Percentiles rank a stretch among this genome's conserved stretches.
Evolutionary conservation across 2,113 vertebrate species (phyloP).

Genomic region (Tyto alba): DNA sequence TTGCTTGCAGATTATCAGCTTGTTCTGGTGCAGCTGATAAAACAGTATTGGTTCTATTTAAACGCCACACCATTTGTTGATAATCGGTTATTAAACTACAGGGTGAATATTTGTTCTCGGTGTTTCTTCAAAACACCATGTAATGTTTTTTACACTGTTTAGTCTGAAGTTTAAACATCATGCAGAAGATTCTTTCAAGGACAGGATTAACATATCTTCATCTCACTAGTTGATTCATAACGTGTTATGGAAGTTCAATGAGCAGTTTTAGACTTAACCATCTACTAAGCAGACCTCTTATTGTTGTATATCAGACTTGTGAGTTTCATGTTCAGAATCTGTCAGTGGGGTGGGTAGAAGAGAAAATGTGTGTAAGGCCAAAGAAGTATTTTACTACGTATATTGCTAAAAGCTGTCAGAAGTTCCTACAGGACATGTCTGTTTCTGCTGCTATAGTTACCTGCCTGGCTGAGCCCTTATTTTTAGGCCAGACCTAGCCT

Average conservation of each 20-base stretch:
- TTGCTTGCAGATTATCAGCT: not conserved
- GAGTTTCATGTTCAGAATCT: not conserved
- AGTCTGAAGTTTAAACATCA: not conserved
- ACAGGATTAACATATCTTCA: not conserved
- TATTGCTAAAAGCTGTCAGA: not conserved
- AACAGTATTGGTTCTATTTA: not conserved
- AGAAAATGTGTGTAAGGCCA: not conserved
- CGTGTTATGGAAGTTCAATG: not conserved
- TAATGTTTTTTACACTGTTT: not conserved
- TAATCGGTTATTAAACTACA: not conserved
- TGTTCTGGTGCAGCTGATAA: not conserved
- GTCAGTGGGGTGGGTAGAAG: not conserved
- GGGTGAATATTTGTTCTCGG: not conserved
- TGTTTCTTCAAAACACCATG: not conserved
- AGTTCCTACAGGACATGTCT: not conserved
- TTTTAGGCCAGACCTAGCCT: not conserved
- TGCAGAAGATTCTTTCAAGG: not conserved
- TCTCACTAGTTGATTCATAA: not conserved
- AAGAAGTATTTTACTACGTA: not conserved
- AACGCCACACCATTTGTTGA: not conserved
- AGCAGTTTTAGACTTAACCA: not conserved
- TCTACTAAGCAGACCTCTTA: not conserved
- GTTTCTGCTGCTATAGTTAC: not conserved
- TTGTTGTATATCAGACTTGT: not conserved
- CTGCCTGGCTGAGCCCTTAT: not conserved